Base-by-base conservation (phyloP, 30 jellyfish, hydroid and myxozoan species). In the Cassiopea xamachana region DNA sequence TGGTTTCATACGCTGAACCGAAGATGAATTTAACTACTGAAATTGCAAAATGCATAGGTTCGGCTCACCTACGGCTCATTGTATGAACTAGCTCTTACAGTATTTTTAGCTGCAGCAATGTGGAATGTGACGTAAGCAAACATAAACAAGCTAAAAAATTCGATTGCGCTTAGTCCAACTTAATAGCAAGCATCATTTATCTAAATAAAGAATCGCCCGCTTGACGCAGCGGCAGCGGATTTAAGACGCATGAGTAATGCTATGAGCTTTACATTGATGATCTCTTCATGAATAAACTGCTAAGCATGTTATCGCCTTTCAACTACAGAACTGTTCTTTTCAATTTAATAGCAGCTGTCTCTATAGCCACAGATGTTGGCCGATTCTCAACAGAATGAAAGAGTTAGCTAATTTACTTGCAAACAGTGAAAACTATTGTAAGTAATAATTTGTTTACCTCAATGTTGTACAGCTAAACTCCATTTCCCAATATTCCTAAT, bases 321-420 rank as follows among this genome's bases (percentile, higher is more conserved):
- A 71, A 1, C 47, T 10, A 71, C 51, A 71, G 80, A 9, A 44
- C 80, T 71, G 80, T 71, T 71, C 80, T 71, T 71, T 71, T 71
- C 80, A 71, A 71, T 7, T 71, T 71, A 2, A 44, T 39, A 55
- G 19, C 80, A 71, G 80, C 80, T 71, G 80, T 71, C 19, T 71
- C 19, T 39, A 71, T 16, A 71, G 43, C 80, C 43, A 71, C 50
- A 71, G 80, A 71, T 71, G 80, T 39, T 71, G 19, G 80, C n/a
- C 19, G 80, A 2, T 71, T 9, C 80, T 19, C 58, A 71, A 6
- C 58, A 16, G 80, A 5, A 71, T 71, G 51, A 71, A 1, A 44
- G 55, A 71, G 80, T 71, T 7, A 71, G 80, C 80, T 71, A 71
- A 71, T 71, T 71, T 71, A 71, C 80, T 71, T 71, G 19, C 80